Percentiles rank a stretch among this genome's conserved stretches.
Evolutionary conservation across 2,888 invertebrate species (phyloP).

Genomic region (Anthrax anthrax): DNA sequence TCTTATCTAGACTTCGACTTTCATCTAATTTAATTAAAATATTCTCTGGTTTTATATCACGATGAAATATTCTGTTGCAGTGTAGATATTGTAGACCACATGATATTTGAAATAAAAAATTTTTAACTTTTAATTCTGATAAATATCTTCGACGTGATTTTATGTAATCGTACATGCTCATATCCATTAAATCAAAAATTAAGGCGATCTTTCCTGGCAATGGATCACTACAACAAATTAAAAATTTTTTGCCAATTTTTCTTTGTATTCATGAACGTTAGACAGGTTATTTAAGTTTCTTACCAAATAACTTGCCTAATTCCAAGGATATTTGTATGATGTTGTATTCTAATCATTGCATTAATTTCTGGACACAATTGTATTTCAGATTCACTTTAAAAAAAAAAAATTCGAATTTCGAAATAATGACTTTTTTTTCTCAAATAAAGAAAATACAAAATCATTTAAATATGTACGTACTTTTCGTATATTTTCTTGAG

Average conservation of each 20-base stretch:
- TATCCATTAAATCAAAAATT: conserved; percentile 54
- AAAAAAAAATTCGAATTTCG: background rate
- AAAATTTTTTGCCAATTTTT: too few relatives aligned
- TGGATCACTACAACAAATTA: conserved; percentile 37
- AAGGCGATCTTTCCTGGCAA: conserved; percentile 42
- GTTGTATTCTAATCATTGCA: conserved; percentile 42
- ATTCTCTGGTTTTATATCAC: conserved; percentile 59
- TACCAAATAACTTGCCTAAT: conserved; percentile 49
- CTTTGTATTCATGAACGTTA: too few relatives aligned
- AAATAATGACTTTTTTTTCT: background rate
- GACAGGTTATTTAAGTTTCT: too few relatives aligned
- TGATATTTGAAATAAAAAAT: conserved; percentile 45
- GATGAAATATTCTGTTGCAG: conserved; percentile 46
- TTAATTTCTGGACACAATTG: conserved; percentile 43
- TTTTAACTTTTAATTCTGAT: conserved; percentile 40
- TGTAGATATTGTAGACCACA: conserved; percentile 48
- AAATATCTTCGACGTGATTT: conserved; percentile 37
- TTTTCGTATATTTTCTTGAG: conserved; percentile 45
- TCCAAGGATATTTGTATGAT: conserved; percentile 47
- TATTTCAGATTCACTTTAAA: conserved; percentile 34
- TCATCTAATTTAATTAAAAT: conserved; percentile 42
- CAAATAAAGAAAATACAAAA: background rate
- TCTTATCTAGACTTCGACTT: background rate
- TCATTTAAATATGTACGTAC: conserved; percentile 23
- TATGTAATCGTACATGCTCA: conserved; percentile 51